Evolutionary conservation across 2,113 vertebrate species (phyloP).

Genomic region (Albula glossodonta): DNA sequence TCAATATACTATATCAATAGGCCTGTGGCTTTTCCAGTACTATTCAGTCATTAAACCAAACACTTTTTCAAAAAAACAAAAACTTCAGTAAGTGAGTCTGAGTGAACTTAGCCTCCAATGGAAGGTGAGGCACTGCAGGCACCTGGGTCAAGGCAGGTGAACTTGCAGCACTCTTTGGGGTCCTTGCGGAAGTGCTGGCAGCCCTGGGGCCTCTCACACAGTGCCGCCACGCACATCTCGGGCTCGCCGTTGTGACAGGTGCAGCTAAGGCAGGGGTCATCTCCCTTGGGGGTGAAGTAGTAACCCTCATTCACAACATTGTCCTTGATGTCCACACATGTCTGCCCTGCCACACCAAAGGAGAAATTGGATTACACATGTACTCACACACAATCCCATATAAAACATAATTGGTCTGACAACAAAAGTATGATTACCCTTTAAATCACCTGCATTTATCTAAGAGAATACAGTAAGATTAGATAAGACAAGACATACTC

Average conservation of each 20-base stretch:
- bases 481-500: slow-evolving; percentile 71
- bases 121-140: slow-evolving; percentile 22
- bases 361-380: neutral
- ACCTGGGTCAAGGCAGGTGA: slow-evolving; percentile 95
- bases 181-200: slow-evolving; percentile 95
- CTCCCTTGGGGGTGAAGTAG: slow-evolving; percentile 96
- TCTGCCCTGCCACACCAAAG: slow-evolving; percentile 77
- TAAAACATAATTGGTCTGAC: neutral
- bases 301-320: slow-evolving; percentile 95
- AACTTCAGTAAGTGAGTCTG: neutral
- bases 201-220: slow-evolving; percentile 92
- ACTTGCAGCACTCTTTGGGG: slow-evolving; percentile 98
- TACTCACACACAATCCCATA: neutral
- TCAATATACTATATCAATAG: neutral
- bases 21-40: neutral
- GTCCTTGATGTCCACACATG: slow-evolving; percentile 96
- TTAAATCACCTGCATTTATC: too few species aligned
- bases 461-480: neutral
- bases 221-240: slow-evolving; percentile 94
- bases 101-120: neutral
- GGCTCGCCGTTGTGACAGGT: slow-evolving; percentile 94
- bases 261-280: slow-evolving; percentile 95
- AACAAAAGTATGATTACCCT: too few species aligned
- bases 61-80: neutral
- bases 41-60: neutral